Conservation (phyloP, 2,113 vertebrate species). For the Petroica traversi region DNA sequence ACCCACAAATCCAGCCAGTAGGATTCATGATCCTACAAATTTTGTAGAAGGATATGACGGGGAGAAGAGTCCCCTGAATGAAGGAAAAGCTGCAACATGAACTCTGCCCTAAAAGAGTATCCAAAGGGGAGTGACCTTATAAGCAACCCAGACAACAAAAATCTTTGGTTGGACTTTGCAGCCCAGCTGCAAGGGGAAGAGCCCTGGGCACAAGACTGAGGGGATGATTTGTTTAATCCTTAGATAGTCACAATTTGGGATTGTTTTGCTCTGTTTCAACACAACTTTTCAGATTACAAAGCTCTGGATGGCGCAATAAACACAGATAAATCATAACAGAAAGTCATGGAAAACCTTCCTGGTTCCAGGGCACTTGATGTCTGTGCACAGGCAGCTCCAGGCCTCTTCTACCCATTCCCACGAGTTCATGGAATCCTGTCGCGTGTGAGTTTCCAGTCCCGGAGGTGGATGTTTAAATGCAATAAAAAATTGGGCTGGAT, state of each 20-base stretch:
- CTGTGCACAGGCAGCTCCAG: neutral
- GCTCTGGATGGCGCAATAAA: neutral
- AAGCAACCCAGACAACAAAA: neutral
- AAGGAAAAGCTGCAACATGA: neutral
- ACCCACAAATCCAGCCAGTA: neutral
- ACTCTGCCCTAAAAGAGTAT: neutral
- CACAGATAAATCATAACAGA: neutral
- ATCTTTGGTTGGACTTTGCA: neutral
- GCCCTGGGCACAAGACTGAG: accelerated
- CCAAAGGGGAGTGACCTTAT: neutral
- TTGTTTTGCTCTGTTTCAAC: neutral
- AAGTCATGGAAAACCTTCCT: neutral
- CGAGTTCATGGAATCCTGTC: neutral
- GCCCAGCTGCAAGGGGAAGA: neutral
- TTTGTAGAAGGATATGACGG: neutral
- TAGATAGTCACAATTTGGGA: neutral
- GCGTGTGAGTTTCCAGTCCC: neutral
- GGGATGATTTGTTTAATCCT: conserved; percentile 8
- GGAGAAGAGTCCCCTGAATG: neutral
- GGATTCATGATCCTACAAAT: neutral
- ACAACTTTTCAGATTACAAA: neutral
- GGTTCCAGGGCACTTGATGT: neutral
- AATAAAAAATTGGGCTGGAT: conserved; percentile 7
- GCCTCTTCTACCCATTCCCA: neutral
- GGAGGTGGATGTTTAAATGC: conserved; percentile 31